A percentile compares a stretch with the other conserved stretches of the same genome.
These are phyloP conservation scores for Lacerta viridis DNA, from an alignment of 2,797 vertebrate species.

Conservation along the genomic window DNA sequence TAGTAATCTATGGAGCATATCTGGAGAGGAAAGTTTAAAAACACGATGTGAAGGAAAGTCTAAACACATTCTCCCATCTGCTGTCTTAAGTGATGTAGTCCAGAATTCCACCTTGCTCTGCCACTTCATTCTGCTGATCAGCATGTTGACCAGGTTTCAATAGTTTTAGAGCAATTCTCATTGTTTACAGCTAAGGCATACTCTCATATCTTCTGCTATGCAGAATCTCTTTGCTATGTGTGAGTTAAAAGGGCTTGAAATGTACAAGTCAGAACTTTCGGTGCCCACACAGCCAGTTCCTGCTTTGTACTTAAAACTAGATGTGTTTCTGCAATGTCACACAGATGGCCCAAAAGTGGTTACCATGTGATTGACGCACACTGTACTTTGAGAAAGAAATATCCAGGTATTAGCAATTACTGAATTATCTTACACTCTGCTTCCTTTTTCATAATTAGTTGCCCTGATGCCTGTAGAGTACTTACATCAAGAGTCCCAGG, in stretches of 20 bases:
- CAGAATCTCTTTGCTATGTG: background rate
- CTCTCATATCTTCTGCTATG: background rate
- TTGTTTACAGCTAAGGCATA: background rate
- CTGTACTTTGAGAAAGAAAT: background rate
- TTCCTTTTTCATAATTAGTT: background rate
- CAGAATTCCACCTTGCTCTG: background rate
- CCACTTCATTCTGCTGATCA: background rate
- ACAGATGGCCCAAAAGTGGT: background rate
- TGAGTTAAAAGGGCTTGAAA: background rate
- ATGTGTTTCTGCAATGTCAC: background rate
- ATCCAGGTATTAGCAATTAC: background rate
- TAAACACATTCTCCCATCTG: background rate
- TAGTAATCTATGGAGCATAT: background rate
- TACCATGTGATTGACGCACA: too few species aligned
- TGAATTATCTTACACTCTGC: background rate
- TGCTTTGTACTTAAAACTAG: background rate
- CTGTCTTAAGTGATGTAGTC: background rate
- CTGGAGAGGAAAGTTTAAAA: too few species aligned
- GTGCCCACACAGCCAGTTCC: too few species aligned
- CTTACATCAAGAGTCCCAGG: slow-evolving; percentile 87
- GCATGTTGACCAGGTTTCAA: background rate
- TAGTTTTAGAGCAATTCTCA: background rate
- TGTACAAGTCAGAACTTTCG: background rate
- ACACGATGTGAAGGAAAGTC: background rate
- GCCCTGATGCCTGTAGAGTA: background rate